Conservation (phyloP, 2,113 vertebrate genomes). For the Antennarius striatus region DNA sequence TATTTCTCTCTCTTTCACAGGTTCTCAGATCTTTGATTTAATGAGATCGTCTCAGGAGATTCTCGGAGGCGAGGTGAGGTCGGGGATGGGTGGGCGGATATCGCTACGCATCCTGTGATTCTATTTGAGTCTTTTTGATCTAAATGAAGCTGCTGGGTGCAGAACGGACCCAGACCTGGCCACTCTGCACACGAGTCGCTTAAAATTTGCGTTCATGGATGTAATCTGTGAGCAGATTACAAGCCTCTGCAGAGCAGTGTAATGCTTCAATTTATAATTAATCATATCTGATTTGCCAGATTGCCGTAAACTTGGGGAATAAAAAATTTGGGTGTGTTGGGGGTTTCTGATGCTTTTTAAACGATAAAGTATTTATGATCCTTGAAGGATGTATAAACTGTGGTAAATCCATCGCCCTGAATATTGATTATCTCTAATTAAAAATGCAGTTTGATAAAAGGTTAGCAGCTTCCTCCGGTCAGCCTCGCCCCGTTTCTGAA, state of each 20-base stretch:
- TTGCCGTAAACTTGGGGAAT: constrained; percentile 88
- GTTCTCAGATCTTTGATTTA: constrained; percentile 61
- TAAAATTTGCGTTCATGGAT: constrained; percentile 64
- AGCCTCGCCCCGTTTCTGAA: constrained; percentile 76
- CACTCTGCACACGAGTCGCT: constrained; percentile 50
- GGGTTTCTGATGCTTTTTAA: constrained; percentile 76
- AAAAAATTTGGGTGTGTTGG: constrained; percentile 78
- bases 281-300: constrained; percentile 94
- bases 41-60: constrained; percentile 67
- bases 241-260: constrained; percentile 64
- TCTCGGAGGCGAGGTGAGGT: constrained; percentile 67
- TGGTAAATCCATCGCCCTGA: constrained; percentile 82
- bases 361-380: constrained; percentile 94
- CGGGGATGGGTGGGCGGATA: constrained; percentile 54
- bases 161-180: constrained; percentile 55
- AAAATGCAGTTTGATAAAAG: constrained; percentile 89
- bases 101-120: constrained; percentile 73
- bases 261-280: constrained; percentile 87
- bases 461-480: constrained; percentile 63
- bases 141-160: constrained; percentile 72
- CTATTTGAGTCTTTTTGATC: constrained; percentile 77
- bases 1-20: constrained; percentile 39
- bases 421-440: constrained; percentile 98
- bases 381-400: constrained; percentile 90
- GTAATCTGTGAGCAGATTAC: constrained; percentile 73